These are phyloP conservation scores for Cheilosia urbana DNA, from an alignment of 2,888 invertebrate species.

Conservation along the genomic window DNA sequence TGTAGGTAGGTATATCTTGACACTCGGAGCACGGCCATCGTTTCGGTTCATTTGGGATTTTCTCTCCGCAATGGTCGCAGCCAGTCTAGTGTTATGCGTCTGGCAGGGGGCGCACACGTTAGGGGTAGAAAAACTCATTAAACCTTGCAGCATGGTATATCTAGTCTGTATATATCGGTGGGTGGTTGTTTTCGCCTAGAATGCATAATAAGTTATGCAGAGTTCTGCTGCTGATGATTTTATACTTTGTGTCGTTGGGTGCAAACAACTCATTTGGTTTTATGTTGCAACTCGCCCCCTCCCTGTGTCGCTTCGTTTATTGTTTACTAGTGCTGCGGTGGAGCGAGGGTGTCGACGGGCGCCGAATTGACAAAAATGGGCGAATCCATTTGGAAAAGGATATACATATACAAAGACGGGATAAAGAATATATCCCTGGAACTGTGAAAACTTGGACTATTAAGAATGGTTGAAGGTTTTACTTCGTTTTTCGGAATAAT, in stretches of 20 bases:
- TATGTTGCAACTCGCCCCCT: slow-evolving; percentile 11
- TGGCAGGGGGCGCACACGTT: slow-evolving; percentile 29
- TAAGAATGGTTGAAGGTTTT: slow-evolving; percentile 12
- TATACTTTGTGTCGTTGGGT: slow-evolving; percentile 26
- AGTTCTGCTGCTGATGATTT: slow-evolving; percentile 50
- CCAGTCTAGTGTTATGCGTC: slow-evolving; percentile 54
- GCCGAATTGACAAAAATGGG: slow-evolving; percentile 32
- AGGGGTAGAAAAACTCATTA: slow-evolving; percentile 73
- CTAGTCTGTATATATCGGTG: not conserved
- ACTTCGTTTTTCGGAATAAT: slow-evolving; percentile 8
- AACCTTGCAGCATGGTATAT: slow-evolving; percentile 1
- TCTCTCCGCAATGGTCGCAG: slow-evolving; percentile 32
- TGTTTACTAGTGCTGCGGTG: slow-evolving; percentile 6
- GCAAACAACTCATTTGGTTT: slow-evolving; percentile 71
- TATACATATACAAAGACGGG: slow-evolving; percentile 12
- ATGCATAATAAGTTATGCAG: slow-evolving; percentile 68
- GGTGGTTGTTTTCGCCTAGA: slow-evolving; percentile 45
- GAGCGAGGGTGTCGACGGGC: not conserved
- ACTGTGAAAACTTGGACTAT: slow-evolving; percentile 40
- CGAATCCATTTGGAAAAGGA: slow-evolving; percentile 41
- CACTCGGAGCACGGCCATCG: slow-evolving; percentile 42
- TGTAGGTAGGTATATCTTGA: slow-evolving; percentile 53
- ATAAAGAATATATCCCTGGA: slow-evolving; percentile 3
- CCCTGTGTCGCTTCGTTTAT: slow-evolving; percentile 23
- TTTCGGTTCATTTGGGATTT: slow-evolving; percentile 60